Conservation (phyloP, 2,888 invertebrate species). For the Uropetala carovei region DNA sequence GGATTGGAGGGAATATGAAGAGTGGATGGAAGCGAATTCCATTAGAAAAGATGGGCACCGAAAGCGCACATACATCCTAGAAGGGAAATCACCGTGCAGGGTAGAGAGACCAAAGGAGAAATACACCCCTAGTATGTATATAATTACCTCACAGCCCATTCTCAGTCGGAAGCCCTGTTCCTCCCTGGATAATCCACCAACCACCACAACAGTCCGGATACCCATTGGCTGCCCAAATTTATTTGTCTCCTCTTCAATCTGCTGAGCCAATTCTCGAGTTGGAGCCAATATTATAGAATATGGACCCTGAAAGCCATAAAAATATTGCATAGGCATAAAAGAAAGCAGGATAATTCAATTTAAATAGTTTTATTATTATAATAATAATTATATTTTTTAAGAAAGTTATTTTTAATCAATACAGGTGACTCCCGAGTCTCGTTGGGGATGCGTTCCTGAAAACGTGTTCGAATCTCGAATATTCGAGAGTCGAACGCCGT, state of each 20-base stretch:
- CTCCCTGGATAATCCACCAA: slow-evolving; percentile 97
- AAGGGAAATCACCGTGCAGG: no score
- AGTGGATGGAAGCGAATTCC: no score
- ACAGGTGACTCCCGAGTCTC: no score
- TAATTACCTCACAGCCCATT: slow-evolving; percentile 92
- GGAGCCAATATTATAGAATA: slow-evolving; percentile 99
- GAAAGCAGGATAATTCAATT: not conserved
- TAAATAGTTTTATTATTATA: not conserved
- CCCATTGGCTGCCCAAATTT: slow-evolving; percentile 97
- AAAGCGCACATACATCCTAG: no score
- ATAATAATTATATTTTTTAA: not conserved
- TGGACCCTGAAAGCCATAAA: slow-evolving; percentile 82
- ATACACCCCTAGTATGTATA: no score
- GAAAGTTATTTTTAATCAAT: not conserved
- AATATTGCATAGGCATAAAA: not conserved
- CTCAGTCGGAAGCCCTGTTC: slow-evolving; percentile 98
- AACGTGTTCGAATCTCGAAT: no score
- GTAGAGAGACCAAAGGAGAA: no score
- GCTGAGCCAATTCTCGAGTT: slow-evolving; percentile 99
- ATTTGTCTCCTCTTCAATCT: slow-evolving; percentile 98
- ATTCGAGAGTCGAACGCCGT: no score
- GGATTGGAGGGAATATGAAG: no score
- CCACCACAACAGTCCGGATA: slow-evolving; percentile 97
- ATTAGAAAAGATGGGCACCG: no score
- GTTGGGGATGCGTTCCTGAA: no score